These are phyloP conservation scores for Nothoprocta perdicaria DNA, from an alignment of 2,113 vertebrate genomes.

Conservation along the genomic window DNA sequence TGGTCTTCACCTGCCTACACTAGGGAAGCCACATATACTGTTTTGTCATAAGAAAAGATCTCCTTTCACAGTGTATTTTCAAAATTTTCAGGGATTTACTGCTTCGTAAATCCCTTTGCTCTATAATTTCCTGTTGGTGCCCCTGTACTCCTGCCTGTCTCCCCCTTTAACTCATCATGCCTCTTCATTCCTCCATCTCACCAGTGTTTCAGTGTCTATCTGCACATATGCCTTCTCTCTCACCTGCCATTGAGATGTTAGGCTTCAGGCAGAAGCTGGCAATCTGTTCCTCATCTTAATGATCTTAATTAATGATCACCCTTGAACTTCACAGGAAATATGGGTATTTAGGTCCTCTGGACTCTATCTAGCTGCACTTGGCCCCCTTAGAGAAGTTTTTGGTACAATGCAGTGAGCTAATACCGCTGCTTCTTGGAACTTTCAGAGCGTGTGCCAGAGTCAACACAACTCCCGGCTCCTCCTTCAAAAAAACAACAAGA, in stretches of 20 bases:
- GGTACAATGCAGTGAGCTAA: accelerated
- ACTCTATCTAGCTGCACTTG: neutral
- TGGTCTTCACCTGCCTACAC: neutral
- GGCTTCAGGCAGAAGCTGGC: neutral
- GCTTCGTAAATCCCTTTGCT: neutral
- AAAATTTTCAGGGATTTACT: neutral
- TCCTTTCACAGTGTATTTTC: neutral
- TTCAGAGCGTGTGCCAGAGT: neutral
- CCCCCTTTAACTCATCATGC: neutral
- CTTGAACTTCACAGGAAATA: neutral
- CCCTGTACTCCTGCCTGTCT: neutral
- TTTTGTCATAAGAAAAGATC: neutral
- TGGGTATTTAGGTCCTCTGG: neutral
- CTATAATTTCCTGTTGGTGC: neutral
- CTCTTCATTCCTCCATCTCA: neutral
- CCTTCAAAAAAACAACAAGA: neutral
- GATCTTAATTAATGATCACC: neutral
- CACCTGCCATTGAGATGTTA: neutral
- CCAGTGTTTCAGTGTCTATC: neutral
- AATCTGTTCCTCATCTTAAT: neutral
- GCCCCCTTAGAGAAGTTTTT: neutral
- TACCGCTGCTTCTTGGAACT: neutral
- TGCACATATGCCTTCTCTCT: neutral
- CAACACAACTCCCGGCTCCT: neutral
- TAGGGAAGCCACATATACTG: neutral